phyloP scores from a whole-genome alignment of 92 coral and sea anemone species.

The Porites evermanni region DNA sequence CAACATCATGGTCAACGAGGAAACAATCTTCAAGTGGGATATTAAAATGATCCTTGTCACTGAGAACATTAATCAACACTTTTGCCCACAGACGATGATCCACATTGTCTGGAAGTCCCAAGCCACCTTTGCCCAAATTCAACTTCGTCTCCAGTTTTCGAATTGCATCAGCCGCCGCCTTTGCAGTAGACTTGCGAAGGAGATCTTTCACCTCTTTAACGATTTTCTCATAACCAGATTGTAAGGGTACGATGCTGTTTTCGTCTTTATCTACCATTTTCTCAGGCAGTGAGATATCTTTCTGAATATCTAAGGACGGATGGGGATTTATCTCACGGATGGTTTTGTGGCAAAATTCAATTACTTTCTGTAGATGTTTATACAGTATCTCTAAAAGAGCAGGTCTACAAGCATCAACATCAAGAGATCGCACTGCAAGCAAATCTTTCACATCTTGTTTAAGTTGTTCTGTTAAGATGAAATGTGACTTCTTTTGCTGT shows the following conservation, averaged over 20 bases:
- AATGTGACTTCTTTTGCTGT: background rate
- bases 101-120: background rate
- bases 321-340: constrained; percentile 50
- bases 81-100: constrained; percentile 22
- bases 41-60: constrained; percentile 9
- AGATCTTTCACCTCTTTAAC: background rate
- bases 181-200: background rate
- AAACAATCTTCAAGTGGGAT: background rate
- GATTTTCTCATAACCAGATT: background rate
- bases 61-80: constrained; percentile 35
- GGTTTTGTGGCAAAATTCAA: constrained; percentile 25
- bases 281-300: background rate
- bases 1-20: background rate
- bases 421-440: background rate
- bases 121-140: constrained; percentile 5
- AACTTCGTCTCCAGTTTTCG: constrained; percentile 30
- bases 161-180: background rate
- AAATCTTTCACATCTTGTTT: constrained; percentile 17
- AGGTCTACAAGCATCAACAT: background rate
- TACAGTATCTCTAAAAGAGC: background rate
- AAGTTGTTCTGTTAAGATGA: background rate
- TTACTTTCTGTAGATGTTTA: background rate
- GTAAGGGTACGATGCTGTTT: background rate
- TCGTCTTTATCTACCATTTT: background rate
- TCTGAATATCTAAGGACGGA: background rate